Base-by-base conservation (phyloP, 2,113 vertebrate genomes). In the Anhinga anhinga region DNA sequence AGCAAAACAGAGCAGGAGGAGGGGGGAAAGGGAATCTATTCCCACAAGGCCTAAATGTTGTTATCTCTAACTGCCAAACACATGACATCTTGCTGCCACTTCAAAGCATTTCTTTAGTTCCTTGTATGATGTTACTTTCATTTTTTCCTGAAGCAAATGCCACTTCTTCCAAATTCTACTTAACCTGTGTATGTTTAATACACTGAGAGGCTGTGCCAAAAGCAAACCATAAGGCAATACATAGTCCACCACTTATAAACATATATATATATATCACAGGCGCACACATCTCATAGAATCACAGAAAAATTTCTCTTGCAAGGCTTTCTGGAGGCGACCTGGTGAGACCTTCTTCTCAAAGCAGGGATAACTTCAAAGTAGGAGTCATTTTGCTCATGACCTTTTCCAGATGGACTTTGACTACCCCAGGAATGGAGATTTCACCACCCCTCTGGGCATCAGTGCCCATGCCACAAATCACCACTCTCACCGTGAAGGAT, bases 111-210 rank as follows among this genome's bases (percentile, higher is more conserved):
- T 95, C 71, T 82, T 83, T 66, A 91, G 78, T 50, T 91, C 82
- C 71, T 53, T 86, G 40, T n/a, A 86, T 65, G 91, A 72, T 85
- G 82, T 73, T 83, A 94, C 53, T 81, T 83, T 82, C 90, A 45
- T 86, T 82, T 91, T 56, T 71, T 74, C 53, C 87, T 90, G 69
- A 95, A 80, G 94, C 61, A 92, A 95, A 91, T 84, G 78, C 83
- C 82, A 88, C 91, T 87, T 66, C 73, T 92, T 86, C 84, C 63
- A 79, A 87, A 77, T 95, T 93, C 82, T 90, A 62, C 53, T 95
- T 95, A 92, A 96, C 95, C 98, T 76, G 45, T 82, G 50, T 59
- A 95, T 93, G 67, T 84, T 95, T 96, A 91, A 93, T 58, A 94
- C 70, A 40, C 79, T 73, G 34, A 89, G 59, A 97, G 63, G 16